Percentiles rank a stretch among this genome's conserved stretches.
phyloP scores from a whole-genome alignment of 2,113 vertebrate species.

The Lethenteron camtschaticum region DNA sequence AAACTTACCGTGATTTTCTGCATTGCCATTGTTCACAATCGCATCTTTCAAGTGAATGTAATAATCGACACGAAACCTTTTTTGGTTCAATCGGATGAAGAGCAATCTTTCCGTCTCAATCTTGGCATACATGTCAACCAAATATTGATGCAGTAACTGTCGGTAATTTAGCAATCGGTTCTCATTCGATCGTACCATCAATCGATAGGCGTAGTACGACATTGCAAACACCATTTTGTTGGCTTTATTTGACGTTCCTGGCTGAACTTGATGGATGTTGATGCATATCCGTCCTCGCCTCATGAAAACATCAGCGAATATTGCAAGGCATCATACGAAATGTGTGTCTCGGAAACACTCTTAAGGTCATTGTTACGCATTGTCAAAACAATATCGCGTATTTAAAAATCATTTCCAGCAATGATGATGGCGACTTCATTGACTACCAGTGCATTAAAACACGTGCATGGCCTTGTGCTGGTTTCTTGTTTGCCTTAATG shows the following conservation, averaged over 20 bases:
- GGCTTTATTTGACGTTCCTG: background rate
- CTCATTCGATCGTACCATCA: background rate
- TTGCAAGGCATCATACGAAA: background rate
- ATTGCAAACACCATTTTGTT: background rate
- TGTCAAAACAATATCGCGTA: background rate
- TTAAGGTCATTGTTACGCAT: background rate
- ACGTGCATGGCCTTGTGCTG: background rate
- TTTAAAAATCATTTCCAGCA: background rate
- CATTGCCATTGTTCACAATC: background rate
- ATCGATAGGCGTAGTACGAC: background rate
- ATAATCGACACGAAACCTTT: background rate
- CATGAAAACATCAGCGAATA: background rate
- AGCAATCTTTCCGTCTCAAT: background rate
- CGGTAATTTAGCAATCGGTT: background rate
- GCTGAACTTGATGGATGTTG: background rate
- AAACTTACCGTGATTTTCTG: background rate
- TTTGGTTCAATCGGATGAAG: background rate
- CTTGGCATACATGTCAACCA: constrained; percentile 1
- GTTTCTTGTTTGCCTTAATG: background rate
- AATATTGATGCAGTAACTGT: background rate
- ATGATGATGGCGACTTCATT: background rate
- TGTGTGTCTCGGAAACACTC: background rate
- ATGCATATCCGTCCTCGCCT: background rate
- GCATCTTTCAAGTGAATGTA: background rate
- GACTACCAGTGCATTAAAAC: background rate